These are phyloP conservation scores for Tricholaema leucomelas DNA, from an alignment of 2,113 vertebrate genomes.

Conservation along the genomic window DNA sequence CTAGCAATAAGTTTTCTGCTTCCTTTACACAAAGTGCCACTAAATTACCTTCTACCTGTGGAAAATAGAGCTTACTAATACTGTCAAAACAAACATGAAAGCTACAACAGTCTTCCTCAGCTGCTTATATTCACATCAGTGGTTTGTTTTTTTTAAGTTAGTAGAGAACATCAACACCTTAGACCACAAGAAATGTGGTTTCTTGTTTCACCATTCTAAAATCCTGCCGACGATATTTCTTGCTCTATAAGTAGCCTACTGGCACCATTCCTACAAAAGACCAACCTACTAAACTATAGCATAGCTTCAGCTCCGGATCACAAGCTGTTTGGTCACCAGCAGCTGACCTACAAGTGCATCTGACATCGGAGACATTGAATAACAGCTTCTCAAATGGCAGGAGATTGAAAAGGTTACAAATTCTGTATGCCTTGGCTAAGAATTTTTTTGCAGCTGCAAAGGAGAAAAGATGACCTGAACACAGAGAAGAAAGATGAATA, in stretches of 20 bases:
- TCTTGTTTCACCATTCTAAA: neutral
- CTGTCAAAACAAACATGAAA: neutral
- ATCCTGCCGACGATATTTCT: neutral
- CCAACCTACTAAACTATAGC: neutral
- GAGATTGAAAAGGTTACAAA: conserved; percentile 64
- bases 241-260: conserved; percentile 20
- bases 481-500: neutral
- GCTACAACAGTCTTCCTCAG: neutral
- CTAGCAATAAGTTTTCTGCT: neutral
- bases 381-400: conserved; percentile 66
- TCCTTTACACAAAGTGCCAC: neutral
- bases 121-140: neutral
- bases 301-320: conserved; percentile 10
- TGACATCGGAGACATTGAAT: conserved; percentile 32
- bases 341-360: conserved; percentile 46
- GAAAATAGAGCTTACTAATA: neutral
- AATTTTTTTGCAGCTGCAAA: conserved; percentile 2
- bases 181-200: neutral
- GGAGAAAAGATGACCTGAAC: neutral
- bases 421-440: neutral
- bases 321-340: conserved; percentile 46
- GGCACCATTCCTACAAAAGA: conserved; percentile 19
- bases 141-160: neutral
- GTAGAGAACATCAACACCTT: neutral
- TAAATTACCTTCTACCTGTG: neutral